Evolutionary conservation across 2,113 vertebrate species (phyloP).

Genomic region (Hypocryptadius cinnamomeus): DNA sequence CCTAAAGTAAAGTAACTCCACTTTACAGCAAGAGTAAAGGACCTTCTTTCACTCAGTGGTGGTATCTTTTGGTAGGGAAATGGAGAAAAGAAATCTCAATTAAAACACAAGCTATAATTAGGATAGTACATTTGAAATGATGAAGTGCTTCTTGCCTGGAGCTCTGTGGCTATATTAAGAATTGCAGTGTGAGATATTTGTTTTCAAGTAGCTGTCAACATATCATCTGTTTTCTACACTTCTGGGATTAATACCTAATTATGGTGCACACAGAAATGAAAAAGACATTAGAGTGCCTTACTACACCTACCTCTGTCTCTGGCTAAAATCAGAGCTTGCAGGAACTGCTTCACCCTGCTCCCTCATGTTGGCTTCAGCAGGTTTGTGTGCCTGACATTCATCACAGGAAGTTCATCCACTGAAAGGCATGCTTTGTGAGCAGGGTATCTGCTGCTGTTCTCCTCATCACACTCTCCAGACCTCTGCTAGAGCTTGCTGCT

Average conservation of each 20-base stretch:
- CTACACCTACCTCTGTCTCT: background rate
- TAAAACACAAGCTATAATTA: conserved; percentile 3
- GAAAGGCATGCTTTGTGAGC: background rate
- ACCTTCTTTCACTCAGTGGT: background rate
- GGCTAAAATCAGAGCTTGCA: background rate
- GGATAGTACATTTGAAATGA: background rate
- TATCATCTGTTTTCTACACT: background rate
- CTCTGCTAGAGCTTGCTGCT: background rate
- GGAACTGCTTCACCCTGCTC: background rate
- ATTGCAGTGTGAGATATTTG: background rate
- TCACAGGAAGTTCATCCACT: background rate
- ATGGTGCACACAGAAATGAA: background rate
- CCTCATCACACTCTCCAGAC: background rate
- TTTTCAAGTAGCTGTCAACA: background rate
- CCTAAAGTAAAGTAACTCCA: background rate
- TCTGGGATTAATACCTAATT: conserved; percentile 6
- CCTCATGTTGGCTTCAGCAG: background rate
- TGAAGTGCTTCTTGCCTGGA: background rate
- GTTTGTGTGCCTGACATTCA: background rate
- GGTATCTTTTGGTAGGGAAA: background rate
- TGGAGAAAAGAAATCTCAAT: background rate
- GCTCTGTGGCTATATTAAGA: background rate
- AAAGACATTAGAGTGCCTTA: background rate
- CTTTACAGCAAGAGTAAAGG: background rate
- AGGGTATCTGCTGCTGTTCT: background rate